A percentile compares a stretch with the other conserved stretches of the same genome.
phyloP scores from a whole-genome alignment of 2,113 vertebrate species.

The Stomatorhinus ivindoensis region DNA sequence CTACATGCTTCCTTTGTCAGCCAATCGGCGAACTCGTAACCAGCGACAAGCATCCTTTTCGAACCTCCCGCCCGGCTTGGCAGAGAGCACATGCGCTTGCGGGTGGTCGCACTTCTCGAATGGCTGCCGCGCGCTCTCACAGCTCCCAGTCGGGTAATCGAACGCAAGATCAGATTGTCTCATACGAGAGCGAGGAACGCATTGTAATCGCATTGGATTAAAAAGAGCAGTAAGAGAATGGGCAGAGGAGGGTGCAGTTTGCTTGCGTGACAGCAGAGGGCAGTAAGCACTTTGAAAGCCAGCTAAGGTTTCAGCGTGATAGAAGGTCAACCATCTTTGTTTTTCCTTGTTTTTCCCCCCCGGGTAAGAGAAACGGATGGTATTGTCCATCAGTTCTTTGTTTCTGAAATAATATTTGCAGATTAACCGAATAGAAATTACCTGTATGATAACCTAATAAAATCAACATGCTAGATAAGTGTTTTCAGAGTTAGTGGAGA shows the following conservation, averaged over 20 bases:
- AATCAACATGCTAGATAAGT: background rate
- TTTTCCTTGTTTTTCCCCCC: background rate
- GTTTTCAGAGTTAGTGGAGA: background rate
- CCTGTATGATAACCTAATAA: background rate
- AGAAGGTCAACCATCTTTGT: background rate
- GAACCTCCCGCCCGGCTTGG: background rate
- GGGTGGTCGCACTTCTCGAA: background rate
- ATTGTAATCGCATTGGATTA: background rate
- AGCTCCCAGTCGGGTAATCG: background rate
- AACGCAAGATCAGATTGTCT: background rate
- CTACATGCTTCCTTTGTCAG: background rate
- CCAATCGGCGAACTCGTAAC: background rate
- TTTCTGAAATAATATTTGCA: background rate
- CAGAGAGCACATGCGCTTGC: background rate
- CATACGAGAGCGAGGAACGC: background rate
- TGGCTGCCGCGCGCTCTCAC: background rate
- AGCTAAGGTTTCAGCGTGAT: background rate
- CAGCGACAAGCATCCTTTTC: background rate
- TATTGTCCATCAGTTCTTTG: background rate
- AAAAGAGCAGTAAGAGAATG: background rate
- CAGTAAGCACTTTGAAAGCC: slow-evolving; percentile 9
- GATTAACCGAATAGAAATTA: background rate
- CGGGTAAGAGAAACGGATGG: background rate
- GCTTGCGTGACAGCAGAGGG: slow-evolving; percentile 8
- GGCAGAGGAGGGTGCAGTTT: background rate